phyloP scores from a whole-genome alignment of 2,113 vertebrate genomes.

The Pyxicephalus adspersus region DNA sequence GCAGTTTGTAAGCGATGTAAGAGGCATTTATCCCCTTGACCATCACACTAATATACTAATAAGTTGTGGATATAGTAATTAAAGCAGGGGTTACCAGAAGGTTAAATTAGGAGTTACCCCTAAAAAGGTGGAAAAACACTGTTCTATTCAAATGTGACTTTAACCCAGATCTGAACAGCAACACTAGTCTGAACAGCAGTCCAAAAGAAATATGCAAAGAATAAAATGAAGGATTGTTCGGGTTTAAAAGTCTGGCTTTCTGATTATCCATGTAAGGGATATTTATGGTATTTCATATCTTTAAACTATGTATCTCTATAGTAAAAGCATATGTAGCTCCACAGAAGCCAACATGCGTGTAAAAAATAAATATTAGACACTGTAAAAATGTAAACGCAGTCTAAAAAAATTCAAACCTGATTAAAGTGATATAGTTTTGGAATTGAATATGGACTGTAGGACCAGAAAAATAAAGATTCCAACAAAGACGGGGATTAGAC shows the following conservation, averaged over 20 bases:
- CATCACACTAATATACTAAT: too few relatives aligned
- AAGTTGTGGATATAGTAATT: too few relatives aligned
- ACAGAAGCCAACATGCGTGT: constrained; percentile 40
- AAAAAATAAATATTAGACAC: constrained; percentile 12
- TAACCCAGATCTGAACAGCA: too few relatives aligned
- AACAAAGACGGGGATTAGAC: constrained; percentile 17
- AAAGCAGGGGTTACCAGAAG: too few relatives aligned
- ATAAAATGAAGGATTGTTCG: neutral
- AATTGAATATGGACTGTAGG: constrained; percentile 1
- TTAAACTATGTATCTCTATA: constrained; percentile 24
- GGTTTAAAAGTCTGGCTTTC: constrained; percentile 7
- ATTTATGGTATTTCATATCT: constrained; percentile 45
- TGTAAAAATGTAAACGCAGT: constrained; percentile 7
- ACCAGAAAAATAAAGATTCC: constrained; percentile 22
- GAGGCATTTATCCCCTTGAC: too few relatives aligned
- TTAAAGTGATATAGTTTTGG: constrained; percentile 19
- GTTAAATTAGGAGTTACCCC: too few relatives aligned
- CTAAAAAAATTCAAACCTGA: constrained; percentile 5
- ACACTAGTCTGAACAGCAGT: too few relatives aligned
- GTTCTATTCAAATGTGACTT: too few relatives aligned
- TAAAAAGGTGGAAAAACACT: too few relatives aligned
- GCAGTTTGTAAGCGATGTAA: too few relatives aligned
- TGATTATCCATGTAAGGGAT: neutral
- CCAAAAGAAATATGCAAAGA: constrained; percentile 28
- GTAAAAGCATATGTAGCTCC: constrained; percentile 45